Percentiles rank a stretch among this genome's conserved stretches.
These are phyloP conservation scores for Arion vulgaris DNA, from an alignment of 1,140 invertebrate genomes.

Conservation along the genomic window DNA sequence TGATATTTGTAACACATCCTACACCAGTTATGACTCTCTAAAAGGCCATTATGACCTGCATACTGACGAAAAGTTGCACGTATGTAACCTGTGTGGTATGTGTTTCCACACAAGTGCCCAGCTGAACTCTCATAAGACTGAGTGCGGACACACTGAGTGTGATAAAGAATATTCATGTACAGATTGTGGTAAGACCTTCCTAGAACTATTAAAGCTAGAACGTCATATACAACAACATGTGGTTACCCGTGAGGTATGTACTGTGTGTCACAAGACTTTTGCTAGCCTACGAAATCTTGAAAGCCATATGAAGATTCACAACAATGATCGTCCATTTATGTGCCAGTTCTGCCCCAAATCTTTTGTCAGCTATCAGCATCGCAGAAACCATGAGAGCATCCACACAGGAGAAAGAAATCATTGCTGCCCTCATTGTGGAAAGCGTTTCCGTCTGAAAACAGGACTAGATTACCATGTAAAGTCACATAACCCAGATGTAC, in stretches of 20 bases:
- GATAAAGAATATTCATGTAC: background rate
- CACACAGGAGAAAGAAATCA: conserved; percentile 24
- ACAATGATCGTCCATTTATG: conserved; percentile 1
- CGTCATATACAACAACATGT: background rate
- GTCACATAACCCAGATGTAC: conserved; percentile 8
- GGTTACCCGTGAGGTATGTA: background rate
- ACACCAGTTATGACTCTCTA: background rate
- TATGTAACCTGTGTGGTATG: background rate
- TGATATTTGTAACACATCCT: conserved; percentile 17
- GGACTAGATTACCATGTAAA: conserved; percentile 18
- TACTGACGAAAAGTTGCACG: background rate
- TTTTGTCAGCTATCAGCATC: conserved; percentile 6
- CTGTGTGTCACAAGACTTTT: conserved; percentile 10
- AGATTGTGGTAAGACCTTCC: background rate
- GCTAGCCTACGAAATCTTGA: background rate
- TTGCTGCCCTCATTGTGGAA: conserved; percentile 17
- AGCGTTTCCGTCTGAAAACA: conserved; percentile 9
- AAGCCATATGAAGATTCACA: conserved; percentile 18
- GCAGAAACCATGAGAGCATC: conserved; percentile 3
- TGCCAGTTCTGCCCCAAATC: conserved; percentile 4
- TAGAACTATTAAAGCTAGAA: background rate
- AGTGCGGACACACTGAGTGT: background rate
- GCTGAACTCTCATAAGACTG: background rate
- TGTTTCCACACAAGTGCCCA: background rate
- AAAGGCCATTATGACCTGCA: background rate